These are phyloP conservation scores for Sarcophaga subvicina DNA, from an alignment of 2,888 invertebrate genomes.

Conservation along the genomic window DNA sequence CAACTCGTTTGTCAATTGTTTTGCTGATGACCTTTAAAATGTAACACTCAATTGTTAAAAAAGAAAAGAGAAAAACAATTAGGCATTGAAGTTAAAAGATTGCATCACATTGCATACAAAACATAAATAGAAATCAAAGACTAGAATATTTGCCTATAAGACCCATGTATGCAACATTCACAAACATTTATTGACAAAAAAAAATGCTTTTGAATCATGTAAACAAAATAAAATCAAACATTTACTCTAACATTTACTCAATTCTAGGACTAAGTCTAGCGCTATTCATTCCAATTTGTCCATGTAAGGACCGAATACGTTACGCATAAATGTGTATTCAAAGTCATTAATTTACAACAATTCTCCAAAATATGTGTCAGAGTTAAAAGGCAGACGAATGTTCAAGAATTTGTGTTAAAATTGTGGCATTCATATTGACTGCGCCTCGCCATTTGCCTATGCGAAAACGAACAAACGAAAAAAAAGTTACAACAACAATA, in stretches of 20 bases:
- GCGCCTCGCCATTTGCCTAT: no score
- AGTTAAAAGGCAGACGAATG: conserved; percentile 50
- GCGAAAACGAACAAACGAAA: no score
- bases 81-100: conserved; percentile 32
- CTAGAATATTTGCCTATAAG: background rate
- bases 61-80: conserved; percentile 21
- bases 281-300: background rate
- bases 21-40: conserved; percentile 38
- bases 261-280: conserved; percentile 32
- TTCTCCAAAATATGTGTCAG: conserved; percentile 77
- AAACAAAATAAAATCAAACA: conserved; percentile 14
- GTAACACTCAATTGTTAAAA: conserved; percentile 26
- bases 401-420: background rate
- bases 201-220: conserved; percentile 19
- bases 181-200: background rate
- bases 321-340: conserved; percentile 61
- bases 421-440: conserved; percentile 12
- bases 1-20: background rate
- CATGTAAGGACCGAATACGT: background rate
- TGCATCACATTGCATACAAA: conserved; percentile 14
- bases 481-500: no score
- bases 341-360: conserved; percentile 78
- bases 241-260: conserved; percentile 41
- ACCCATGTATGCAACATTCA: background rate
- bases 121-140: background rate